Evolutionary conservation across 2,888 invertebrate genomes (phyloP), one percentile per base, ranked within the genome.

Genomic region (Eubasilissa splendida): DNA sequence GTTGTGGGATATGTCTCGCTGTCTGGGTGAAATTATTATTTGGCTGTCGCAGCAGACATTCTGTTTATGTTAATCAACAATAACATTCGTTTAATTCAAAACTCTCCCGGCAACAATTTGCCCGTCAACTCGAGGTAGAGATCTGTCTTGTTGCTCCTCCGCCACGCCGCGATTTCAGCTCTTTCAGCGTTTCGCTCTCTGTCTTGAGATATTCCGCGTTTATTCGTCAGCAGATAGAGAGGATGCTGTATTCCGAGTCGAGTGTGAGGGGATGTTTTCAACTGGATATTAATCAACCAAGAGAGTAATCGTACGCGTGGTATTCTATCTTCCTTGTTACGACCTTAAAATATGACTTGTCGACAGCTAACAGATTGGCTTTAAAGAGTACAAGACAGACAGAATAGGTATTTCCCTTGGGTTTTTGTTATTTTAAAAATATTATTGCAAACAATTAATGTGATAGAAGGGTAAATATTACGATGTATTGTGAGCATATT

Each of bases 271-370:
- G n/a, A 33, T 33, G 42, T 63, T 12, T 63, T 33, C 33, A 63
- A 68, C 68, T 10, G 14, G 14, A n/a, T 68, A 68, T 68, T 68
- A 68, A 68, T 68, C 68, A 52, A 50, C 42, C 50, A n/a, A n/a
- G 14, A 66, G 50, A 66, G 50, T 68, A 42, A 42, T 42, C 42
- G 7, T 42, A 42, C 42, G 42, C 3, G 42, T 42, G 68, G 50
- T n/a, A 52, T 14, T 50, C n/a, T 1, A 50, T 12, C 12, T 50
- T 42, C 14, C n/a, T 68, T 50, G 14, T 68, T 50, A 7, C 52
- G 52, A 68, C 52, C 14, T 50, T n/a, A 68, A 68, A 50, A 52
- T 52, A 68, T 68, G 52, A 68, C 14, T 7, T 68, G 68, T 68
- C 50, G 68, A 68, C 68, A n/a, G 8, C n/a, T 50, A 66, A 42